Base-by-base conservation (phyloP, 2,113 vertebrate species). In the Chlorodrepanis virens region DNA sequence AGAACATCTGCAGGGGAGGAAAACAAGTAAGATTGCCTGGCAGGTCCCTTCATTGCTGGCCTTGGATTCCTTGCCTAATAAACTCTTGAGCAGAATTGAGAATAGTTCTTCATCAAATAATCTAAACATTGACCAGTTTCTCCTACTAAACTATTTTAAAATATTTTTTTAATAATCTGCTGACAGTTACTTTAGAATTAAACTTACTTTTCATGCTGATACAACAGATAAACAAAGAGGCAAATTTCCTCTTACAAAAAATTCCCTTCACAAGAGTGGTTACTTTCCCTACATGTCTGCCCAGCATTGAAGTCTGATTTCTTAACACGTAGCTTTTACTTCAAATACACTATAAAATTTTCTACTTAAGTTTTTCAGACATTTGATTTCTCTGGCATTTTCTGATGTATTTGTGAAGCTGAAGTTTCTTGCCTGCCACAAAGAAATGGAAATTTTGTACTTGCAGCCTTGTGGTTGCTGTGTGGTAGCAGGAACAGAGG, bases 331-430 rank as follows among this genome's bases (percentile, higher is more conserved):
- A 40, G 8, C 49, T 95, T 82, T 65, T 82, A 14, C 18, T 74
- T 89, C 12, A 54, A 18, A 14, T 71, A 21, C 20, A 31, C 25
- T 65, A 40, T 53, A 44, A 7, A n/a, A 35, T 56, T 65, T 83
- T 76, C 7, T 80, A 18, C 22, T 82, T 72, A 15, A 0, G 3
- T 37, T 44, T 31, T 60, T 83, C 9, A 57, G 68, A 44, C 10
- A 20, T 65, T 80, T 65, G 21, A 53, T 89, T 85, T 80, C 40
- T 83, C 27, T 75, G 33, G 16, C 12, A 7, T 45, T 57, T 49
- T 47, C 47, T 52, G 33, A 47, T 0, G 0, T 39, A 12, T 21
- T 71, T 71, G 9, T 71, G n/a, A 52, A 31, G 53, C 47, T 79
- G 40, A 61, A 81, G 29, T 63, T 83, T 71, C 67, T 83, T 81